phyloP scores from a whole-genome alignment of 2,797 vertebrate species.

The Cyclopterus lumpus region DNA sequence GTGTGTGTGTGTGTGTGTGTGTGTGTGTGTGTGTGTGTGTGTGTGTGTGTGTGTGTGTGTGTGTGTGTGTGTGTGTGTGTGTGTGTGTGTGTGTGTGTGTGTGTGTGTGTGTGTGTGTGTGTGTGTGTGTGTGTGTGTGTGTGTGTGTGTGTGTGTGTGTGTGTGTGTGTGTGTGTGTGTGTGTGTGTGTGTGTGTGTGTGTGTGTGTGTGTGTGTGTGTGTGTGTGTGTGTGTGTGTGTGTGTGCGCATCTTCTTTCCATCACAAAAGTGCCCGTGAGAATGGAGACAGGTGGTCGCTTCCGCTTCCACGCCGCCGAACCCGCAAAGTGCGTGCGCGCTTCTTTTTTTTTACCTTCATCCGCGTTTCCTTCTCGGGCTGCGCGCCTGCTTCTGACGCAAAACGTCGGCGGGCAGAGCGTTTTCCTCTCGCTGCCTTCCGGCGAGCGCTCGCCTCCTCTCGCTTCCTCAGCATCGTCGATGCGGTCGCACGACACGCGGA shows the following conservation, averaged over 20 bases:
- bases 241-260: not conserved
- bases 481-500: slow-evolving; percentile 25
- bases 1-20: too few species aligned
- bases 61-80: too few species aligned
- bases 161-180: too few species aligned
- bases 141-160: too few species aligned
- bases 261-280: not conserved
- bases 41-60: too few species aligned
- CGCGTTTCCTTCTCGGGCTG: slow-evolving; percentile 38
- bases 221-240: too few species aligned
- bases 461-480: slow-evolving; percentile 32
- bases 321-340: not conserved
- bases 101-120: too few species aligned
- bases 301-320: not conserved
- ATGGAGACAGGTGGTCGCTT: not conserved
- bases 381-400: slow-evolving; percentile 54
- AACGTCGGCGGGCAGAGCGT: slow-evolving; percentile 47
- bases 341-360: slow-evolving; percentile 74
- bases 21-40: too few species aligned
- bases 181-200: too few species aligned
- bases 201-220: too few species aligned
- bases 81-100: too few species aligned
- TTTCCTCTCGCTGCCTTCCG: slow-evolving; percentile 31
- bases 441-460: slow-evolving; percentile 1
- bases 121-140: too few species aligned